phyloP scores from a whole-genome alignment of 2,113 vertebrate genomes.

The Sus scrofa region T2T-Sscrofa CM000830.6:36075501-36076000 shows the following conservation, averaged over 20 bases:
- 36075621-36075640: neutral
- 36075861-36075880: conserved; percentile 98
- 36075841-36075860: conserved; percentile 94
- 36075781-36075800: conserved; percentile 24
- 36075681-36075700: conserved; percentile 68
- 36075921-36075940: conserved; percentile 98
- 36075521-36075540: conserved; percentile 61
- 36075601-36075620: neutral
- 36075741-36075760: neutral
- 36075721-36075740: neutral
- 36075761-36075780: conserved; percentile 37
- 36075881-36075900: conserved; percentile 96
- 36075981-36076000: conserved; percentile 94
- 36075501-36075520: conserved; percentile 72
- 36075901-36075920: conserved; percentile 96
- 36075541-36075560: conserved; percentile 6
- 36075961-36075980: conserved; percentile 96
- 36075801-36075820: conserved; percentile 93
- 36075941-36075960: conserved; percentile 97
- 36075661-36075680: neutral
- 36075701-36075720: conserved; percentile 10
- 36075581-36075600: neutral
- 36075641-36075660: neutral
- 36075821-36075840: conserved; percentile 96
- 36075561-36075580: conserved; percentile 7